Base-by-base conservation (phyloP, 2,113 vertebrate species). In the Amblyornis subalaris region DNA sequence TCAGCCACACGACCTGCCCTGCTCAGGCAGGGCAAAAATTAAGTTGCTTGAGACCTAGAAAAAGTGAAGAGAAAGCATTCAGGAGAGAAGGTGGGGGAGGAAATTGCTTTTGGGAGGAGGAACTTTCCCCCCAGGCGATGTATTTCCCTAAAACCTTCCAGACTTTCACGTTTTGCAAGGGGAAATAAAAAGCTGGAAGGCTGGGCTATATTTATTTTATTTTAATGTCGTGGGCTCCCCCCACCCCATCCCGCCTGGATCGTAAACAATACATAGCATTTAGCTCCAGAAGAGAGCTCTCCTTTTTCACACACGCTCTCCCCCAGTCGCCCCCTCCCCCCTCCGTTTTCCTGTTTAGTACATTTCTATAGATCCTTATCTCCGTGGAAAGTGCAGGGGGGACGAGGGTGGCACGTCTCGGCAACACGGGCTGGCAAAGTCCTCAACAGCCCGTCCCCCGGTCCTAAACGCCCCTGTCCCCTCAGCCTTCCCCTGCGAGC, bases 91-190 rank as follows among this genome's bases (percentile, higher is more conserved):
- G 80, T 85, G 92, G 80, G 71, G 86, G 90, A 93, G 88, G 89
- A 95, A 93, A 93, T 96, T 92, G 93, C 94, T 94, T 94, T 92
- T 75, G 82, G 85, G 82, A 94, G 83, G 90, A 94, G 76, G 76
- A 76, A 96, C 96, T 94, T 97, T 97, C 62, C 94, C 96, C 85
- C 86, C 69, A 86, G 95, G 97, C 96, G 35, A 96, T 93, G 89
- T 61, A 87, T 96, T 97, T 97, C 94, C 88, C 95, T 96, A 95
- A 97, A 97, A 96, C 94, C 93, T 94, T 84, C 96, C 93, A 95
- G 95, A 93, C 95, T 79, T 87, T 60, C n/a, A 28, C 47, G 40
- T 92, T 97, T 97, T 81, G 94, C 96, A 97, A 97, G 92, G 76
- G 67, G 77, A 95, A 96, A 95, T 86, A 96, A 95, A 93, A 83